Base-by-base conservation (phyloP, 1,140 invertebrate species). In the Plutomurus gul region DNA sequence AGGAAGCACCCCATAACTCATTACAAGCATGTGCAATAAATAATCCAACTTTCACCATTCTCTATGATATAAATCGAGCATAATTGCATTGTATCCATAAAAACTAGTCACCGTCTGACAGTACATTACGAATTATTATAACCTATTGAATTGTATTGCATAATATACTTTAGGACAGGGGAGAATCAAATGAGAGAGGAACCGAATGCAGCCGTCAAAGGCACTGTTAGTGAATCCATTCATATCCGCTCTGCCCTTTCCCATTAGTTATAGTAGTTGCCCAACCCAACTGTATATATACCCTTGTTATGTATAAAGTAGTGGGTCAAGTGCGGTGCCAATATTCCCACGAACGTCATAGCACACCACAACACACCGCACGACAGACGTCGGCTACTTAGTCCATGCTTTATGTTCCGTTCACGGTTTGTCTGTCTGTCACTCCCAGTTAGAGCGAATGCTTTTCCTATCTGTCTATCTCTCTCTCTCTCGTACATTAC, bases 371-470 rank as follows among this genome's bases (percentile, higher is more conserved):
- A 56, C 27, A 65, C 27, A n/a, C n/a, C 39, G 10, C 11, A 43
- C 39, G n/a, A 43, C 39, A 43, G 11, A 13, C 39, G 39, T 43
- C n/a, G 10, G 39, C n/a, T n/a, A n/a, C 39, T 43, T 43, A 10
- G n/a, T 10, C 39, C 13, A 4, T 25, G 56, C 27, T 30, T 30
- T 65, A 65, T 65, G 56, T 30, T 30, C 30, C 56, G 56, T 33
- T 65, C n/a, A 43, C 30, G 25, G 56, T 33, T 27, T 65, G 56
- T 65, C 56, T 65, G 27, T 65, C 56, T 65, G 56, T 65, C 56
- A 65, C 56, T 65, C 56, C 56, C 56, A 65, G 56, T 65, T 65
- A 65, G 56, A 65, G 27, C 4, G 27, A 65, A 65, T 65, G 27
- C 56, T 30, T 65, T 65, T 36, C 56, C 56, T 65, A 33, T 65